Base-by-base conservation (phyloP, 2,113 vertebrate genomes). In the Petromus typicus region DNA sequence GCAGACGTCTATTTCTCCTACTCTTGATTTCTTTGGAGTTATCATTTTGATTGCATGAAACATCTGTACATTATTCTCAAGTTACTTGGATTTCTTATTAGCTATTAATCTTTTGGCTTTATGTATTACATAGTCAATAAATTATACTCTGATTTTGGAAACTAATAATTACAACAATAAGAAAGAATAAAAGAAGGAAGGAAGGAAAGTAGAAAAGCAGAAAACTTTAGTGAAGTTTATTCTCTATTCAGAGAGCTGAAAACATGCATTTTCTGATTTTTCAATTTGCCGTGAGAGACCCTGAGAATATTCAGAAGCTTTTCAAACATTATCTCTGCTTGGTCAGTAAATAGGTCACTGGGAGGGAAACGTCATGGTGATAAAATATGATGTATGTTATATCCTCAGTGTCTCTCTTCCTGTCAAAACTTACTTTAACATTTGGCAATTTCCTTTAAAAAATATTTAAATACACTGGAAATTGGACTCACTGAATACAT, bases 111-210 rank as follows among this genome's bases (percentile, higher is more conserved):
- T 67, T 82, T 79, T 56, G 9, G 89, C 87, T 97, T 97, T 94
- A 93, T 95, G 78, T 51, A 12, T 97, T 97, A 82, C 20, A 78
- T 94, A 86, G 89, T 94, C 84, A 98, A 95, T 95, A 97, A 94
- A 97, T 94, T 43, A 73, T 91, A 71, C 91, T 97, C 96, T 96
- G 51, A 88, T 97, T 97, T 96, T 96, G 86, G 91, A 98, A 97
- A 40, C 75, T 96, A 95, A 86, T 95, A 93, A 92, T 97, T 97
- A 94, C 16, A 93, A 93, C 71, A 69, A 5, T 23, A 37, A 23
- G 2, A 73, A 54, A 16, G 40, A 32, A 76, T 1, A 48, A 37
- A 2, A 43, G 11, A 5, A 61, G 13, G 17, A 32, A 54, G 18
- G 2, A 59, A 75, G 0, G 5, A n/a, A 51, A 18, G 3, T 57